These are phyloP conservation scores for Aphyosemion australe DNA, from an alignment of 2,113 vertebrate species.

Conservation along the genomic window DNA sequence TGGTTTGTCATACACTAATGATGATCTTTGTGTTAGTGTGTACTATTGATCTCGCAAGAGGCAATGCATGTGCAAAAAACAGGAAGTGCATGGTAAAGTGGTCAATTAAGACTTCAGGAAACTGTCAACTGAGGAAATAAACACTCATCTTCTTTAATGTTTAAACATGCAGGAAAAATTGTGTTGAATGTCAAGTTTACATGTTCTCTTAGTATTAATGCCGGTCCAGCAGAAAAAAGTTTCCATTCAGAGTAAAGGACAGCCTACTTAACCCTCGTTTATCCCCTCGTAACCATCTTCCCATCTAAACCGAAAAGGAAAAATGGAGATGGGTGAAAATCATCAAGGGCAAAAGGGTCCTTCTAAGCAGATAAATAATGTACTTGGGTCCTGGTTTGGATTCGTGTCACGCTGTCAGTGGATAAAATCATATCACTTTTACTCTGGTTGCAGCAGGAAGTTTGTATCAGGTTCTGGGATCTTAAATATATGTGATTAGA, in stretches of 20 bases:
- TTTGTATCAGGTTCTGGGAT: slow-evolving; percentile 59
- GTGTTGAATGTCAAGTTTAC: too few species aligned
- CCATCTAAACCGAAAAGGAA: slow-evolving; percentile 54
- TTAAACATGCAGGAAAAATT: too few species aligned
- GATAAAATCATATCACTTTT: slow-evolving; percentile 68
- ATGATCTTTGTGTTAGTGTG: too few species aligned
- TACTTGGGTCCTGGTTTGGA: slow-evolving; percentile 50
- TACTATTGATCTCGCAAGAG: too few species aligned
- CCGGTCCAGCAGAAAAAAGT: slow-evolving; percentile 4
- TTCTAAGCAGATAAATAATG: slow-evolving; percentile 72
- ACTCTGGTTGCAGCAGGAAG: slow-evolving; percentile 59
- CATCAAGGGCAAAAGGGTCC: slow-evolving; percentile 61
- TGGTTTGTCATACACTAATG: too few species aligned
- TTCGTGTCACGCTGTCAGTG: slow-evolving; percentile 38
- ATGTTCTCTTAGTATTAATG: too few species aligned
- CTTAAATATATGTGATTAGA: slow-evolving; percentile 66
- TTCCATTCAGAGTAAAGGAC: slow-evolving; percentile 5
- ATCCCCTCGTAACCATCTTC: slow-evolving; percentile 56
- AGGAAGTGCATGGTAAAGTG: too few species aligned
- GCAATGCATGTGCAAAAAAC: too few species aligned
- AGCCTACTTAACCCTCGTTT: slow-evolving; percentile 54
- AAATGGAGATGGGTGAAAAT: slow-evolving; percentile 62
- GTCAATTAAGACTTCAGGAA: too few species aligned
- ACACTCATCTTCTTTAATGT: too few species aligned
- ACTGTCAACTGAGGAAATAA: too few species aligned